Evolutionary conservation across 2,113 vertebrate genomes (phyloP).

Genomic region (Arothron firmamentum): DNA sequence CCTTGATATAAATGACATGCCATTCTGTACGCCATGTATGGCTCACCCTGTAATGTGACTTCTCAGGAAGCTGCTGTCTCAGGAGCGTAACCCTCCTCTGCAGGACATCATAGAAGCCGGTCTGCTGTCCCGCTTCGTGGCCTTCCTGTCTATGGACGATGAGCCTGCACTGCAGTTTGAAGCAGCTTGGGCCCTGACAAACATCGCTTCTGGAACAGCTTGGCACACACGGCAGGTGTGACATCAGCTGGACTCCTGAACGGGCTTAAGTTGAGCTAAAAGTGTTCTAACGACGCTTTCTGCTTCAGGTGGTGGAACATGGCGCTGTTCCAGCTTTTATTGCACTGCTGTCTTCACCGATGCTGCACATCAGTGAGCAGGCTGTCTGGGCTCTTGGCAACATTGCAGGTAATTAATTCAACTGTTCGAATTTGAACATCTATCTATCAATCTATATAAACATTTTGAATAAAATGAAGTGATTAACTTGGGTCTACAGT

Average conservation of each 20-base stretch:
- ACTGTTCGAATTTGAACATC: not conserved
- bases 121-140: slow-evolving; percentile 80
- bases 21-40: too few species aligned
- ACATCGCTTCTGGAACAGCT: slow-evolving; percentile 86
- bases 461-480: too few species aligned
- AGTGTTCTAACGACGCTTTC: not conserved
- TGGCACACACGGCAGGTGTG: slow-evolving; percentile 82
- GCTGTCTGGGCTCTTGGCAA: slow-evolving; percentile 92
- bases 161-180: slow-evolving; percentile 83
- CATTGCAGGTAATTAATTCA: slow-evolving; percentile 79
- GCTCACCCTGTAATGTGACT: not conserved
- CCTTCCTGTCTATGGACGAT: slow-evolving; percentile 75
- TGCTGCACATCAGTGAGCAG: slow-evolving; percentile 87
- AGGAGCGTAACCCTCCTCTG: slow-evolving; percentile 79
- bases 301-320: slow-evolving; percentile 79
- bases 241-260: too few species aligned
- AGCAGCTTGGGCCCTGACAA: slow-evolving; percentile 92
- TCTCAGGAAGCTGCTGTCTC: slow-evolving; percentile 83
- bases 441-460: too few species aligned
- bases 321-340: slow-evolving; percentile 83
- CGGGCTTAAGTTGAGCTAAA: not conserved
- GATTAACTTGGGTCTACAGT: too few species aligned
- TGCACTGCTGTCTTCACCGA: slow-evolving; percentile 78
- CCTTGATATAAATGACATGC: too few species aligned
- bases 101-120: slow-evolving; percentile 78